Evolutionary conservation across 2,888 invertebrate species (phyloP).

Genomic region (Hemithea aestivaria): DNA sequence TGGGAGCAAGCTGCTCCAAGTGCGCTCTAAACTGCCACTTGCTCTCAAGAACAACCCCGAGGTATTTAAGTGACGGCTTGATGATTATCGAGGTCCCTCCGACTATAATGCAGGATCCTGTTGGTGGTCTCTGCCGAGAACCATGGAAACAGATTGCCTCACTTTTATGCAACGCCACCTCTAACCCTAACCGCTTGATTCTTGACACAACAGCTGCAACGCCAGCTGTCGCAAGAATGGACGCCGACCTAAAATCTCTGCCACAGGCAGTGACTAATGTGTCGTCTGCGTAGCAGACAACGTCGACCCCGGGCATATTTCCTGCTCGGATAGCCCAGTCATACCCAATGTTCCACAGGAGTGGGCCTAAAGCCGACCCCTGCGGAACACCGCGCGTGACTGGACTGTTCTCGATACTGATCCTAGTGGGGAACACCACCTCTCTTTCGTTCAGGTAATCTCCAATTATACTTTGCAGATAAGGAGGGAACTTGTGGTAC

Average conservation of each 20-base stretch:
- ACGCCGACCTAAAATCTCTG: not conserved
- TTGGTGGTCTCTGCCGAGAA: not conserved
- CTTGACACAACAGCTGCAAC: too few relatives aligned
- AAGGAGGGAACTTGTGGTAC: too few relatives aligned
- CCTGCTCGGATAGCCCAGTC: too few relatives aligned
- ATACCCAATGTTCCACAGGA: too few relatives aligned
- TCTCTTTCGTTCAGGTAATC: too few relatives aligned
- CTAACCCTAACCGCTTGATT: not conserved
- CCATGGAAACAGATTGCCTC: not conserved
- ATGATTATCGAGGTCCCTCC: not conserved
- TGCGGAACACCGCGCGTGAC: too few relatives aligned
- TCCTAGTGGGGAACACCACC: not conserved
- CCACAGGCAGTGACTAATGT: not conserved
- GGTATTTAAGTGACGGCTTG: too few relatives aligned
- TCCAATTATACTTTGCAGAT: too few relatives aligned
- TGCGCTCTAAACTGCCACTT: not conserved
- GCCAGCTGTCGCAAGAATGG: too few relatives aligned
- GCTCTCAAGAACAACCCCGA: not conserved
- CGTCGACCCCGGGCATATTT: too few relatives aligned
- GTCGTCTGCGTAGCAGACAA: conserved; percentile 1
- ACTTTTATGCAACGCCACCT: too few relatives aligned
- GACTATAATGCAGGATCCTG: not conserved
- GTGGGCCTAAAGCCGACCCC: too few relatives aligned
- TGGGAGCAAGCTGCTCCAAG: not conserved
- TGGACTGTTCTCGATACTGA: not conserved